These are phyloP conservation scores for Drosophila oshimai DNA, from an alignment of 1,140 invertebrate genomes.

Conservation along the genomic window DNA sequence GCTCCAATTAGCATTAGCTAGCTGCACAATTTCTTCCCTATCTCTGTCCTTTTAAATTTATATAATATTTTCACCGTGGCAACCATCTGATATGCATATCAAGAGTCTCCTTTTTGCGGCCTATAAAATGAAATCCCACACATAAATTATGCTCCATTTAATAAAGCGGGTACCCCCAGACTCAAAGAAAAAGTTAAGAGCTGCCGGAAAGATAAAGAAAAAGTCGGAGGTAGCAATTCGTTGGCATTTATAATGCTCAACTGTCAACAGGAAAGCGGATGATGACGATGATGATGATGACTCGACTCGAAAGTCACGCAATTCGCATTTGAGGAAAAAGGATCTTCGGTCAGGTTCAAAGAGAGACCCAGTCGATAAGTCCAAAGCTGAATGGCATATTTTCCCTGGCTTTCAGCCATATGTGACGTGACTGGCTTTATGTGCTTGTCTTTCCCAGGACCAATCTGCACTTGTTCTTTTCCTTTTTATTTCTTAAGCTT, in stretches of 20 bases:
- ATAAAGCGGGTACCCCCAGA: slow-evolving; percentile 36
- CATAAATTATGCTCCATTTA: slow-evolving; percentile 72
- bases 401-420: slow-evolving; percentile 22
- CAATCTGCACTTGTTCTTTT: slow-evolving; percentile 37
- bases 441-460: slow-evolving; percentile 18
- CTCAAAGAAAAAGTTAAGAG: slow-evolving; percentile 2
- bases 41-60: not conserved
- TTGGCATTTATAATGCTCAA: slow-evolving; percentile 51
- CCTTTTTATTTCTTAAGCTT: slow-evolving; percentile 39
- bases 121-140: slow-evolving; percentile 49
- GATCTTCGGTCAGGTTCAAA: slow-evolving; percentile 8
- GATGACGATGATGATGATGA: slow-evolving; percentile 6
- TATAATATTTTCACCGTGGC: not conserved
- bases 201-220: slow-evolving; percentile 10
- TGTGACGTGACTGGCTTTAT: slow-evolving; percentile 45
- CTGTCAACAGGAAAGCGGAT: slow-evolving; percentile 36
- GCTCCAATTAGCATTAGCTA: slow-evolving; percentile 51
- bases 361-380: slow-evolving; percentile 21
- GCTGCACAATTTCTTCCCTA: not conserved
- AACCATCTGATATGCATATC: slow-evolving; percentile 2
- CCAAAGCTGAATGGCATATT: slow-evolving; percentile 39
- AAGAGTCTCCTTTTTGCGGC: not conserved
- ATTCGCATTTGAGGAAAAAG: slow-evolving; percentile 55
- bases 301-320: slow-evolving; percentile 65
- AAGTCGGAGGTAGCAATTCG: slow-evolving; percentile 23